Percentiles rank a stretch among this genome's conserved stretches.
phyloP scores from a whole-genome alignment of 2,113 vertebrate species.

The Onychostruthus taczanowskii region DNA sequence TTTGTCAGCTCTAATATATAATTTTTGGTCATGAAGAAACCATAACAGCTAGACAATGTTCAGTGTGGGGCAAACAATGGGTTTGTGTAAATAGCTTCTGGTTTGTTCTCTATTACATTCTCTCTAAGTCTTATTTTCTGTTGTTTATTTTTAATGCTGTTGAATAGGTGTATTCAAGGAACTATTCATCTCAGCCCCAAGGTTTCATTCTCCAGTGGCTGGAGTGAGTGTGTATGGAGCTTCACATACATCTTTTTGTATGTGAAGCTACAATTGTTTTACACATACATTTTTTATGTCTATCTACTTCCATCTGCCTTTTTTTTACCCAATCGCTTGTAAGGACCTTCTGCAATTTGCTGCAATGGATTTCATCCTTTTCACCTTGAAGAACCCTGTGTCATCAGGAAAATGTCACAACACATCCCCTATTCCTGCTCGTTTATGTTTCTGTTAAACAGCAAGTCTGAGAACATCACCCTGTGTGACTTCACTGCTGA shows the following conservation, averaged over 20 bases:
- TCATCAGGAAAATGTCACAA: neutral
- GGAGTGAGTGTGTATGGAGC: neutral
- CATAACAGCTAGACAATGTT: neutral
- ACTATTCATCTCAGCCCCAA: neutral
- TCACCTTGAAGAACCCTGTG: neutral
- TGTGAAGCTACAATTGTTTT: neutral
- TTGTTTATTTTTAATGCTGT: neutral
- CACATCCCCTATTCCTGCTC: neutral
- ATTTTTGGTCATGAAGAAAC: neutral
- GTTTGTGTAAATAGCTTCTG: neutral
- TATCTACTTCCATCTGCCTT: neutral
- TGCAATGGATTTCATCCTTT: neutral
- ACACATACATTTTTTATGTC: rapidly evolving
- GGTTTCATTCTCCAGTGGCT: neutral
- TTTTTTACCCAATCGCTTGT: neutral
- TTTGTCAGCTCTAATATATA: neutral
- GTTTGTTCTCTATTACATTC: neutral
- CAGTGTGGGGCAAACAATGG: rapidly evolving
- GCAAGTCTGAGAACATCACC: neutral
- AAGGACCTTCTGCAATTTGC: neutral
- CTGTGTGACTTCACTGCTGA: neutral
- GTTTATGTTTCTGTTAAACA: neutral
- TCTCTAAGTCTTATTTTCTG: neutral
- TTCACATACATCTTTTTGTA: neutral
- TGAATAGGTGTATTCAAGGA: neutral